Base-by-base conservation (phyloP, 37 sponge, comb jelly and placozoan genomes). In the Axinella damicornis region DNA sequence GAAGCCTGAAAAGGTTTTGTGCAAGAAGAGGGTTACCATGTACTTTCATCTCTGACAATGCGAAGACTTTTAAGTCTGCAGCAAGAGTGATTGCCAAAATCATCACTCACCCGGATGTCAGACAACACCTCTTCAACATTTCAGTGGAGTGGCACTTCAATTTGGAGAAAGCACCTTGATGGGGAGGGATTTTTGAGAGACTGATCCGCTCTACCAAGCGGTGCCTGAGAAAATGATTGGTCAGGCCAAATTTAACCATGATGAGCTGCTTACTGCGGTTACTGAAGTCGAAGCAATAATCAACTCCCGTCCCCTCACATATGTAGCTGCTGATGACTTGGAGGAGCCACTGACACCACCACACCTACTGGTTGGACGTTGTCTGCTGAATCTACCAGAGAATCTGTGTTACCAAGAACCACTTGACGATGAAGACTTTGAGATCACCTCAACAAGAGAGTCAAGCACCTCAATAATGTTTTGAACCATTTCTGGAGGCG, bases 311-410 rank as follows among this genome's bases (percentile, higher is more conserved):
- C 71, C 71, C 11, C 71, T 69, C 71, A 53, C 28, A 18, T 73
- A 73, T 68, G 65, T 83, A 31, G 21, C 66, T 22, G 19, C 41
- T 24, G 75, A 83, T 32, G 84, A 83, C 19, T n/a, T 83, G n/a
- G 65, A 83, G 57, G 65, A 73, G 5, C 83, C 83, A 36, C 58
- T 59, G 62, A 83, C 81, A 30, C 81, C 83, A 54, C 27, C 83
- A 28, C 83, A 83, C 35, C 40, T 83, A 15, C 84, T 83, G 17
- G n/a, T 21, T 39, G 75, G 84, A 18, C n/a, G 65, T 20, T 6
- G 84, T 39, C 24, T 83, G n/a, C 33, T 74, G 22, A 73, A 53
- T 28, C 41, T 83, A 27, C 75, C 84, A 32, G 74, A 73, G 2
- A 12, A 13, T 33, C 2, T 68, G 5, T 19, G 69, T 31, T 33